Conservation (phyloP, 2,888 invertebrate species). For the Boloria selene region DNA sequence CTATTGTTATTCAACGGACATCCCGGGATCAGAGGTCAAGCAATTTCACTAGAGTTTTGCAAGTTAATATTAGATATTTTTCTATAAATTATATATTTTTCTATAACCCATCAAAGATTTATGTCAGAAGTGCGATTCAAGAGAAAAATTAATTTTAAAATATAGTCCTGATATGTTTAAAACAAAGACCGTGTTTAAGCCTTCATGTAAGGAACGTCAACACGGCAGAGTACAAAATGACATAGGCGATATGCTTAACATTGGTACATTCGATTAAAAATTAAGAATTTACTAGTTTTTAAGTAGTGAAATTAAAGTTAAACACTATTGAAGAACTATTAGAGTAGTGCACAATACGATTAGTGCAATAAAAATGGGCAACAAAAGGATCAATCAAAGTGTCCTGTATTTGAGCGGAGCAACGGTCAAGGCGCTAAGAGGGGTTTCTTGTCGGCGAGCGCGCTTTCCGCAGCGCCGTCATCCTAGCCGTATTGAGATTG, state of each 20-base stretch:
- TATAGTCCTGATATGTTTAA: too few relatives aligned
- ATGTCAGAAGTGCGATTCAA: background rate
- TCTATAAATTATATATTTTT: too few relatives aligned
- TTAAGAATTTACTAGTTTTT: too few relatives aligned
- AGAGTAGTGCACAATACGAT: background rate
- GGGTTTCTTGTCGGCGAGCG: constrained; percentile 70
- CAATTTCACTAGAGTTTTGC: constrained; percentile 44
- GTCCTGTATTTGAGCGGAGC: constrained; percentile 51
- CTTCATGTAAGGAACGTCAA: too few relatives aligned
- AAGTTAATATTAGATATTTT: constrained; percentile 15
- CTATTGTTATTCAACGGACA: constrained; percentile 70
- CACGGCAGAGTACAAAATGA: too few relatives aligned
- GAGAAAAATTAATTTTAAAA: background rate
- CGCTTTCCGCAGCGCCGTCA: constrained; percentile 75
- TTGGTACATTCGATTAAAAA: too few relatives aligned
- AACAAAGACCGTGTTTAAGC: too few relatives aligned
- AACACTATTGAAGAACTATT: background rate
- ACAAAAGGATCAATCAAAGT: constrained; percentile 67
- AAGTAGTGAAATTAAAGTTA: too few relatives aligned
- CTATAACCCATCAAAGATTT: too few relatives aligned
- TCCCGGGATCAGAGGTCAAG: constrained; percentile 56
- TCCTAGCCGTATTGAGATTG: constrained; percentile 78
- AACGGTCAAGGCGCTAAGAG: constrained; percentile 67
- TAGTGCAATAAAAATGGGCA: constrained; percentile 26
- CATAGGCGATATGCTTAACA: too few relatives aligned